A percentile compares a stretch with the other conserved stretches of the same genome.
These are phyloP conservation scores for Chrysaora quinquecirrha DNA, from an alignment of 30 jellyfish, hydroid and myxozoan species.

Conservation along the genomic window DNA sequence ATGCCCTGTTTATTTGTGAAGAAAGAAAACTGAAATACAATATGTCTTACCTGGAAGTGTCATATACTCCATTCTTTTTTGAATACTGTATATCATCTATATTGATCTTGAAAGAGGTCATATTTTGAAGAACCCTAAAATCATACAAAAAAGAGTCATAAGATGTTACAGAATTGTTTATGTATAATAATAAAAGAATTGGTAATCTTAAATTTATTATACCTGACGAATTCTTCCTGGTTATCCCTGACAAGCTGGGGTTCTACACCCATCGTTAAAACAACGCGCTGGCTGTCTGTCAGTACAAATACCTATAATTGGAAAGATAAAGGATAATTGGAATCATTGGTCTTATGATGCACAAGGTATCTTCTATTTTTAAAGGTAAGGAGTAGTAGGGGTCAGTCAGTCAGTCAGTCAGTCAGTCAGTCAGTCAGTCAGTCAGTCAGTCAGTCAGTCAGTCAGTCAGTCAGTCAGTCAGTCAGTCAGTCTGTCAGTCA, in stretches of 20 bases:
- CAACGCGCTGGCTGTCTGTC: slow-evolving; percentile 81
- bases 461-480: too few species aligned
- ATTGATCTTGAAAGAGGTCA: slow-evolving; percentile 72
- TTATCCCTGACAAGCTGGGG: slow-evolving; percentile 67
- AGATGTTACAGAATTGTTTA: not conserved
- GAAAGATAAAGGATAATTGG: too few species aligned
- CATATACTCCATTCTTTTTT: slow-evolving; percentile 63
- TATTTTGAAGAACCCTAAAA: slow-evolving; percentile 59
- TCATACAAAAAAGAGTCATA: not conserved
- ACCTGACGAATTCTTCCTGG: slow-evolving; percentile 67
- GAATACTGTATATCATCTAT: slow-evolving; percentile 81
- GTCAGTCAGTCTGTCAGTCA: too few species aligned
- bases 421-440: too few species aligned
- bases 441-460: too few species aligned
- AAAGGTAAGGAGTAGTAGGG: too few species aligned
- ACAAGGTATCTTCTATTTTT: too few species aligned
- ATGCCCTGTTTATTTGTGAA: too few species aligned
- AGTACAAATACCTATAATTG: slow-evolving; percentile 64
- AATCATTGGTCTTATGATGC: too few species aligned
- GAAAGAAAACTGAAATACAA: too few species aligned
- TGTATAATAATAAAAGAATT: not conserved
- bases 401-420: too few species aligned
- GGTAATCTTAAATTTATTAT: too few species aligned
- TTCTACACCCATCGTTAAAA: slow-evolving; percentile 62
- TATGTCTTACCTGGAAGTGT: slow-evolving; percentile 52